These are phyloP conservation scores for Callaeas wilsoni DNA, from an alignment of 2,113 vertebrate species.

Conservation along the genomic window DNA sequence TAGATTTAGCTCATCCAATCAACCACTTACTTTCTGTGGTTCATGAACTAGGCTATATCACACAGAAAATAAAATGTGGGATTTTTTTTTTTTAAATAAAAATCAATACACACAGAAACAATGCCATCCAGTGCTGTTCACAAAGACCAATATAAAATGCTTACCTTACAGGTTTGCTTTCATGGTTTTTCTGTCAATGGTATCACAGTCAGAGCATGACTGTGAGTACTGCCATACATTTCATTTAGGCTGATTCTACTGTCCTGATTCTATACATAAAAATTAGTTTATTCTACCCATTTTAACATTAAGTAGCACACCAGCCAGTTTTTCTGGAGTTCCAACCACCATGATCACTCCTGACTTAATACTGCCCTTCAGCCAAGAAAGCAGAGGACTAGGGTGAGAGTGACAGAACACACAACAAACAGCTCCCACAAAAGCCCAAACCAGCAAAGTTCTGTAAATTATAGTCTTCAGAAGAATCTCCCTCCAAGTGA, in stretches of 20 bases:
- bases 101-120: not conserved
- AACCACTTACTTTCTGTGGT: not conserved
- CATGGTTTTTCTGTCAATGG: not conserved
- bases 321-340: not conserved
- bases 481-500: not conserved
- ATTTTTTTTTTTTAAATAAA: not conserved
- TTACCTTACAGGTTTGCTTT: not conserved
- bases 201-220: not conserved
- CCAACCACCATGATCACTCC: not conserved
- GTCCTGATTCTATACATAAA: not conserved
- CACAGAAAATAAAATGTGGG: not conserved
- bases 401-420: not conserved
- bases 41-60: not conserved
- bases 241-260: not conserved
- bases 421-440: not conserved
- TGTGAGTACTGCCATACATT: not conserved
- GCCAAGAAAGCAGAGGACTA: not conserved
- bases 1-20: not conserved
- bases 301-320: not conserved
- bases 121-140: not conserved
- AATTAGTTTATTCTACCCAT: not conserved
- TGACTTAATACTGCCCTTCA: not conserved
- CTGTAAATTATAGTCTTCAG: not conserved
- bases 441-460: not conserved
- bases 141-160: not conserved